Evolutionary conservation across 1,140 invertebrate species (phyloP), one percentile per base, ranked within the genome.

Genomic region (Paramacrobiotus metropolitanus): DNA sequence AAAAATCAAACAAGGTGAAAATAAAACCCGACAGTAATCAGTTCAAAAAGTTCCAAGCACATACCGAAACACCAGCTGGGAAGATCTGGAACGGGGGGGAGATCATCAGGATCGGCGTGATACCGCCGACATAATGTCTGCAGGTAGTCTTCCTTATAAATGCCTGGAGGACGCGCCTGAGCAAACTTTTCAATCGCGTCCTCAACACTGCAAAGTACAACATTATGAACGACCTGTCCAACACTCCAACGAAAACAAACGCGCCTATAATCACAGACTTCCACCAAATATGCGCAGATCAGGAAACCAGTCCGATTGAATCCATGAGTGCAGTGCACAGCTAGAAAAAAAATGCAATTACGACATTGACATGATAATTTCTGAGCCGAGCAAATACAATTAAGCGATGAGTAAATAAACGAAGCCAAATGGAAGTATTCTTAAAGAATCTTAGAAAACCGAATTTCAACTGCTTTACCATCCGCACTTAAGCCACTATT

Each of bases 321-420:
- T 0, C 94, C 95, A 77, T 99, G 94, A 1, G 94, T 99, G 70
- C 94, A 99, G 72, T 99, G 95, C 30, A 99, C 84, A 55, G 82
- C 81, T 77, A 69, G 18, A 66, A 70, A 59, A 66, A 65, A 63
- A 62, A 63, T n/a, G n/a, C n/a, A n/a, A 65, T 2, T 21, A 59
- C 24, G 66, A 9, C 34, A 9, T n/a, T 40, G 9, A 40, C 34
- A 65, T 60, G 70, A 61, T 18, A 60, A 61, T 64, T 62, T 21
- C 59, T 65, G 63, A 15, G 59, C 30, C 59, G 60, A 44, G 31
- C 29, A 31, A 59, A 29, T 21, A 61, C n/a, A n/a, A n/a, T n/a
- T n/a, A n/a, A n/a, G n/a, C n/a, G n/a, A n/a, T n/a, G n/a, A n/a
- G n/a, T n/a, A n/a, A n/a, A n/a, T n/a, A n/a, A n/a, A n/a, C n/a